Percentiles rank a stretch among this genome's conserved stretches.
These are phyloP conservation scores for Istiophorus platypterus DNA, from an alignment of 2,113 vertebrate species.

Conservation along the genomic window DNA sequence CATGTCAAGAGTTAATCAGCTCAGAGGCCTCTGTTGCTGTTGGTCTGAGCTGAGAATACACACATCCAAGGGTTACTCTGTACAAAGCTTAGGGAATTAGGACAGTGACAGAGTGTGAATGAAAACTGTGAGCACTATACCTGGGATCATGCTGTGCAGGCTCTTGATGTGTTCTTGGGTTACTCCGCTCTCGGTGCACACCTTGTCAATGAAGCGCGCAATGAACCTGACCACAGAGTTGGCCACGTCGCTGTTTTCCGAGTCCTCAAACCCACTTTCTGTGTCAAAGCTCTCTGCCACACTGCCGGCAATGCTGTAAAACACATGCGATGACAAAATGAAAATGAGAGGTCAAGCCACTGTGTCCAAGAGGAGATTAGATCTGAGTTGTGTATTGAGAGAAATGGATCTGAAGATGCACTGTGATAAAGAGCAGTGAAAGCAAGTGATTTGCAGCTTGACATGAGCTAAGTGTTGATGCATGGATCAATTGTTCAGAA, in stretches of 20 bases:
- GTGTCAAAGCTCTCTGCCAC: conserved; percentile 98
- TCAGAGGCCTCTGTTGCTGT: conserved; percentile 40
- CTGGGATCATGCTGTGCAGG: conserved; percentile 99
- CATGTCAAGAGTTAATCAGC: conserved; percentile 67
- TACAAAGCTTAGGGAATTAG: conserved; percentile 50
- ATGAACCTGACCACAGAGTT: conserved; percentile 95
- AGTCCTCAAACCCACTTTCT: conserved; percentile 98
- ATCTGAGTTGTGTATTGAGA: conserved; percentile 32
- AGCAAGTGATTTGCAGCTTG: conserved; percentile 25
- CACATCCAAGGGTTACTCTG: conserved; percentile 15
- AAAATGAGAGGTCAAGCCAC: conserved; percentile 29
- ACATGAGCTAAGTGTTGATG: conserved; percentile 25
- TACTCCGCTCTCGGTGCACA: conserved; percentile 97
- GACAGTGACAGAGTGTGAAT: conserved; percentile 36
- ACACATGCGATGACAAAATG: conserved; percentile 32
- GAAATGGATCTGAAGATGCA: conserved; percentile 23
- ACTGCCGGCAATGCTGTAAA: conserved; percentile 93
- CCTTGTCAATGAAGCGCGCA: conserved; percentile 97
- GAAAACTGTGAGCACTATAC: conserved; percentile 73
- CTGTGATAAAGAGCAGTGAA: conserved; percentile 39
- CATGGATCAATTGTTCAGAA: conserved; percentile 37
- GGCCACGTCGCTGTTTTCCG: conserved; percentile 94
- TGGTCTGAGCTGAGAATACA: conserved; percentile 54
- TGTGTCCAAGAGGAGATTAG: background rate
- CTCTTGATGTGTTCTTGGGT: conserved; percentile 98